Percentiles rank a stretch among this genome's conserved stretches.
These are phyloP conservation scores for Apotomis capreana DNA, from an alignment of 2,888 invertebrate species.

Conservation along the genomic window DNA sequence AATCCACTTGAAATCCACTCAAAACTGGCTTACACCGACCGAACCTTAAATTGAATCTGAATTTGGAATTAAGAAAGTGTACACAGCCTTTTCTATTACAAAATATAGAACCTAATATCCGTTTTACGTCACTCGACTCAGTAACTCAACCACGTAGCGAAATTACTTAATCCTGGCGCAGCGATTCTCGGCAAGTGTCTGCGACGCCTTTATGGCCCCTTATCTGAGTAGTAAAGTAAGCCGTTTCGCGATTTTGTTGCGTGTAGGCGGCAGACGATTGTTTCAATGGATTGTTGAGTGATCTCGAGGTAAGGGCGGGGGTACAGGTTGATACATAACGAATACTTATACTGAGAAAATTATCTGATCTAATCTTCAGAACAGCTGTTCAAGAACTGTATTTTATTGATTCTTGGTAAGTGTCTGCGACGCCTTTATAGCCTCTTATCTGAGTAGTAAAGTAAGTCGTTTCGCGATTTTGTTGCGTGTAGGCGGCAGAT, in stretches of 20 bases:
- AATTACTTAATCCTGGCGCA: conserved; percentile 30
- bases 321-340: too few relatives aligned
- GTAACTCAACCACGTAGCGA: conserved; percentile 31
- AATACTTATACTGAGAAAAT: too few relatives aligned
- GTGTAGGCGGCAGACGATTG: conserved; percentile 21
- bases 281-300: conserved; percentile 28
- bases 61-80: too few relatives aligned
- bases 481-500: conserved; percentile 24
- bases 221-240: conserved; percentile 31
- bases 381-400: too few relatives aligned
- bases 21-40: too few relatives aligned
- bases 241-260: conserved; percentile 28
- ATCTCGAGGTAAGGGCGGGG: not conserved
- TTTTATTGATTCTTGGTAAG: not conserved
- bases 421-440: conserved; percentile 33
- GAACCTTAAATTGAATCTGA: too few relatives aligned
- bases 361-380: conserved; percentile 21
- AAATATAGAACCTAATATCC: not conserved
- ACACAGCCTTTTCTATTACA: not conserved
- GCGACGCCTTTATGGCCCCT: conserved; percentile 33
- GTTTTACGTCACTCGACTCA: not conserved
- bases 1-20: too few relatives aligned
- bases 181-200: conserved; percentile 15
- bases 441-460: conserved; percentile 33
- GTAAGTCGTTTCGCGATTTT: conserved; percentile 17